These are phyloP conservation scores for Aphis gossypii DNA, from an alignment of 1,140 invertebrate species.

Conservation along the genomic window DNA sequence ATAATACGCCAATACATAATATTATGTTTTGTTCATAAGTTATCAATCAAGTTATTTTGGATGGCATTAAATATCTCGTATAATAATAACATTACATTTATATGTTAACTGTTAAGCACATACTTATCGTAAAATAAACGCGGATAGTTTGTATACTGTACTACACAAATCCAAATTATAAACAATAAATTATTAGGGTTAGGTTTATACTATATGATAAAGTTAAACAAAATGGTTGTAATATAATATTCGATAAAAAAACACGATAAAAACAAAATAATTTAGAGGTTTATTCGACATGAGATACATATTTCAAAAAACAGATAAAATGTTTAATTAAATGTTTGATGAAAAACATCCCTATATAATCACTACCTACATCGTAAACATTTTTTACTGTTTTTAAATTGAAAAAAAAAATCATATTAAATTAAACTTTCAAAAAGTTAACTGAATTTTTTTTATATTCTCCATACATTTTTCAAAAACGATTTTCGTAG, in stretches of 20 bases:
- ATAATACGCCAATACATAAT: background rate
- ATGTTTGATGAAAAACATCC: conserved; percentile 5
- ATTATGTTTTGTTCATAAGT: background rate
- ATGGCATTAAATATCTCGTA: background rate
- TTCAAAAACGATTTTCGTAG: background rate
- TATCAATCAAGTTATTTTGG: background rate
- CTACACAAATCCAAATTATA: background rate
- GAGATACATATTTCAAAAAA: background rate
- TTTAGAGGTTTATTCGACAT: background rate
- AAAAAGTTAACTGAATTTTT: conserved; percentile 5
- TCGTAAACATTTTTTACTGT: background rate
- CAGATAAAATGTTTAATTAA: conserved; percentile 20
- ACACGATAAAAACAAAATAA: background rate
- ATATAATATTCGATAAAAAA: background rate
- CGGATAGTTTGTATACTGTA: background rate
- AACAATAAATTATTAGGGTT: background rate
- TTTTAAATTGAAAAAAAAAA: background rate
- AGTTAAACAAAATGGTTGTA: background rate
- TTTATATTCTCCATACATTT: background rate
- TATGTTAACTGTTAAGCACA: background rate
- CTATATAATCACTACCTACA: background rate
- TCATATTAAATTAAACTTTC: conserved; percentile 5
- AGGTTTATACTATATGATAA: background rate
- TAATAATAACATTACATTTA: background rate
- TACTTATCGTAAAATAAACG: background rate